These are phyloP conservation scores for Hedychridium roseum DNA, from an alignment of 2,888 invertebrate species.

Conservation along the genomic window DNA sequence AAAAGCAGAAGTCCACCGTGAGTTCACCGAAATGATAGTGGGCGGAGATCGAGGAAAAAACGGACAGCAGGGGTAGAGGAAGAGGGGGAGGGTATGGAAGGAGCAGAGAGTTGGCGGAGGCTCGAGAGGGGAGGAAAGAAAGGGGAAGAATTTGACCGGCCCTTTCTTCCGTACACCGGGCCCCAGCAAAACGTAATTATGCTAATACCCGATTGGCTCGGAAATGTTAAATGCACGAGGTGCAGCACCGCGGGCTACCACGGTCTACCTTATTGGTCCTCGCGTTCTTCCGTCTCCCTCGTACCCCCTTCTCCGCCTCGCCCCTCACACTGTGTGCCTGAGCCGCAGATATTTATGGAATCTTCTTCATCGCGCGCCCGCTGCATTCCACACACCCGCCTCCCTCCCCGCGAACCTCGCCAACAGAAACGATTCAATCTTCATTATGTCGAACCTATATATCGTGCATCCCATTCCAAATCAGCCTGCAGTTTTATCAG, in stretches of 20 bases:
- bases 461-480: too few species aligned
- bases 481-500: too few species aligned
- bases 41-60: background rate
- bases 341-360: conserved; percentile 53
- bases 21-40: too few species aligned
- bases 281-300: conserved; percentile 9
- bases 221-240: conserved; percentile 58
- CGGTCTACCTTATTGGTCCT: conserved; percentile 38
- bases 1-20: conserved; percentile 14
- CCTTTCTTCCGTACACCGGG: conserved; percentile 39
- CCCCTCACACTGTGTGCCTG: conserved; percentile 9
- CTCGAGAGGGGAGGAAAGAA: conserved; percentile 1
- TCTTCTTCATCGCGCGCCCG: conserved; percentile 43
- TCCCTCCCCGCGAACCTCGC: conserved; percentile 29
- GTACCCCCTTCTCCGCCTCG: conserved; percentile 4
- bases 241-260: conserved; percentile 56
- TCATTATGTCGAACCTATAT: conserved; percentile 31
- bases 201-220: conserved; percentile 62
- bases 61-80: background rate
- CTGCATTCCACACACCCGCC: conserved; percentile 34
- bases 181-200: conserved; percentile 59
- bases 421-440: conserved; percentile 46
- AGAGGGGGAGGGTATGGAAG: background rate
- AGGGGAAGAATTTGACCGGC: conserved; percentile 13
- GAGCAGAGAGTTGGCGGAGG: background rate